These are phyloP conservation scores for Drosophila macrospina DNA, from an alignment of 2,888 invertebrate genomes.

Conservation along the genomic window DNA sequence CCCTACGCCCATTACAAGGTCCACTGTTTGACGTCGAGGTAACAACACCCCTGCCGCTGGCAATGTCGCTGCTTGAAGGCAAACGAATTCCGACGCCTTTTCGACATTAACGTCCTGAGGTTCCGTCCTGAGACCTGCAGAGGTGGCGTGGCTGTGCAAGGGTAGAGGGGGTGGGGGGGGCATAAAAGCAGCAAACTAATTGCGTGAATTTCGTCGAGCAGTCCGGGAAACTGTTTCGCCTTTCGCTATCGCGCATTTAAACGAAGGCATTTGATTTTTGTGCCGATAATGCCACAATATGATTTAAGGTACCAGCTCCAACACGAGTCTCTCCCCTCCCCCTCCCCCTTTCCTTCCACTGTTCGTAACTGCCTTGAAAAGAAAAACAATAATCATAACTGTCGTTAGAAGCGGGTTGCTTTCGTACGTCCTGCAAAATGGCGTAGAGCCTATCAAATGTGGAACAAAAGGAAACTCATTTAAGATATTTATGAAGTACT, in stretches of 20 bases:
- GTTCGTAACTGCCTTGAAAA: slow-evolving; percentile 10
- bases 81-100: slow-evolving; percentile 70
- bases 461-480: slow-evolving; percentile 76
- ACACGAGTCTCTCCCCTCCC: slow-evolving; percentile 5
- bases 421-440: slow-evolving; percentile 45
- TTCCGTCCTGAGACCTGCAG: too few relatives aligned
- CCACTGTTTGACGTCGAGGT: too few relatives aligned
- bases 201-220: slow-evolving; percentile 68
- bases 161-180: not conserved
- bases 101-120: slow-evolving; percentile 60
- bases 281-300: slow-evolving; percentile 75
- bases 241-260: slow-evolving; percentile 76
- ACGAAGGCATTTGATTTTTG: slow-evolving; percentile 80
- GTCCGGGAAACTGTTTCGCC: slow-evolving; percentile 56
- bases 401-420: slow-evolving; percentile 47
- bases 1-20: too few relatives aligned
- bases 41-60: not conserved
- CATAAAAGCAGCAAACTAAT: slow-evolving; percentile 63
- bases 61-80: slow-evolving; percentile 10
- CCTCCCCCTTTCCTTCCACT: not conserved
- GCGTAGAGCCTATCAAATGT: slow-evolving; percentile 63
- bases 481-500: slow-evolving; percentile 79
- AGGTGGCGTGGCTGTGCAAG: not conserved
- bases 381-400: slow-evolving; percentile 74
- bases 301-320: slow-evolving; percentile 61